Conservation (phyloP, 2,888 invertebrate species). For the Athalia circularis region DNA sequence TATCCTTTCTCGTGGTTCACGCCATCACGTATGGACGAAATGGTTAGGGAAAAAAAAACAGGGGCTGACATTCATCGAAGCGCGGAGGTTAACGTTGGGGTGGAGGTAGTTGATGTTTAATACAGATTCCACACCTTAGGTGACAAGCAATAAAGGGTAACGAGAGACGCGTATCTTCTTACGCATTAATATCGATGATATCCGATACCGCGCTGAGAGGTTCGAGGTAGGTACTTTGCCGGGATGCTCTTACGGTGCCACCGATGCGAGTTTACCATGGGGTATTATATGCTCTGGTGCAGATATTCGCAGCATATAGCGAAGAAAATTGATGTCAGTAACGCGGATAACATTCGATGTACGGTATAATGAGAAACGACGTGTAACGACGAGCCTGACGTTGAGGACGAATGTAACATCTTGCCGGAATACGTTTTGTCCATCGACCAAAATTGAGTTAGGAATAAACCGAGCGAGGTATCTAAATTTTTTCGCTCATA, state of each 20-base stretch:
- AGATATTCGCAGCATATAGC: neutral
- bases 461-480: neutral
- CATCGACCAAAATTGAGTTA: no score
- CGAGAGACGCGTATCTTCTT: constrained; percentile 44
- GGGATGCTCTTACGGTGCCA: no score
- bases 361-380: no score
- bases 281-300: neutral
- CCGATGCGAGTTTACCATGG: neutral
- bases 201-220: constrained; percentile 14
- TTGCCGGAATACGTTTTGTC: no score
- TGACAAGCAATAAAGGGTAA: constrained; percentile 41
- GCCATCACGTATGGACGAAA: no score
- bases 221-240: no score
- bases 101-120: neutral
- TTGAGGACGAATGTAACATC: no score
- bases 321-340: neutral
- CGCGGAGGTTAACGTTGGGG: neutral
- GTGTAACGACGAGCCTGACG: no score
- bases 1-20: no score
- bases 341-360: neutral
- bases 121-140: constrained; percentile 36
- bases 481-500: neutral
- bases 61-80: no score
- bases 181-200: constrained; percentile 46
- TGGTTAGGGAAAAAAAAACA: no score